These are phyloP conservation scores for Lamellibrachia luymesi DNA, from an alignment of 1,140 invertebrate genomes.

Conservation along the genomic window DNA sequence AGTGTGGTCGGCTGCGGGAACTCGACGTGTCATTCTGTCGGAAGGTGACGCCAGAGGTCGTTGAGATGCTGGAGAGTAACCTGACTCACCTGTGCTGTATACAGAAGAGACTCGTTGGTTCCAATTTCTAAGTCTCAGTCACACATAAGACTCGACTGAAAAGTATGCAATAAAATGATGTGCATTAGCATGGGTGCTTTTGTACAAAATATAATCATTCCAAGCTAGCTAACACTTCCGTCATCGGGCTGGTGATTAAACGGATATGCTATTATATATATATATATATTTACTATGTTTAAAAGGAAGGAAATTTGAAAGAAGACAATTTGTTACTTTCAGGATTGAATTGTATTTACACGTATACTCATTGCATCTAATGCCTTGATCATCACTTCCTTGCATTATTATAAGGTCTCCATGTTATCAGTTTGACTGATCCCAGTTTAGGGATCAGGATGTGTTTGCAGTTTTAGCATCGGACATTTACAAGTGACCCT, in stretches of 20 bases:
- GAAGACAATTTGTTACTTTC: not conserved
- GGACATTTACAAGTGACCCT: too few relatives aligned
- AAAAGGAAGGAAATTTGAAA: too few relatives aligned
- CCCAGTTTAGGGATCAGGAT: not conserved
- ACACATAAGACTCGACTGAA: not conserved
- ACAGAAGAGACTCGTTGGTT: slow-evolving; percentile 10
- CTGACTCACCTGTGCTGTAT: slow-evolving; percentile 14
- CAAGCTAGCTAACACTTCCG: not conserved
- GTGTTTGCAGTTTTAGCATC: too few relatives aligned
- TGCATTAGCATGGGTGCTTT: not conserved
- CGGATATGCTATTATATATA: not conserved
- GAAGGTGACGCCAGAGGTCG: slow-evolving; percentile 58
- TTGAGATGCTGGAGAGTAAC: slow-evolving; percentile 40
- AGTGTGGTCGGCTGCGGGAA: slow-evolving; percentile 63
- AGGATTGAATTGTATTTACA: not conserved
- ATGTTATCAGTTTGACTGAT: not conserved
- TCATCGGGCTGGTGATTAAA: not conserved
- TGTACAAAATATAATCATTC: not conserved
- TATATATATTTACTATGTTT: not conserved
- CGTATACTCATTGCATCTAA: not conserved
- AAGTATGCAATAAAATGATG: not conserved
- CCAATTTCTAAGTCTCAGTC: not conserved
- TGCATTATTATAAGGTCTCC: not conserved
- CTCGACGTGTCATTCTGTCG: slow-evolving; percentile 65
- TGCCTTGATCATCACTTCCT: not conserved